phyloP scores from a whole-genome alignment of 2,888 invertebrate genomes.

The Spilarctia lutea region DNA sequence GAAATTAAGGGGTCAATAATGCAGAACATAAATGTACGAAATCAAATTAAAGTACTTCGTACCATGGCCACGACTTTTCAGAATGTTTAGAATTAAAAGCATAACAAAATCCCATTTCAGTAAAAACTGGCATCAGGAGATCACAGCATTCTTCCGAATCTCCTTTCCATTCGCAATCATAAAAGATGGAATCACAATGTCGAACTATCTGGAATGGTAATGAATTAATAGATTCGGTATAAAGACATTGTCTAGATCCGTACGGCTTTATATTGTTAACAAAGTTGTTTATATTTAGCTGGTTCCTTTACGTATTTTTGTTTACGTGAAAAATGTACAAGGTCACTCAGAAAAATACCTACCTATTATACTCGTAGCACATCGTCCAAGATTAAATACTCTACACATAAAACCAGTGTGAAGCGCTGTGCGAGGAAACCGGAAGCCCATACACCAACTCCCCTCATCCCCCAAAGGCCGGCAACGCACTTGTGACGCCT shows the following conservation, averaged over 20 bases:
- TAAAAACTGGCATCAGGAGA: conserved; percentile 89
- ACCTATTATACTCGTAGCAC: too few species aligned
- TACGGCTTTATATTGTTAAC: too few species aligned
- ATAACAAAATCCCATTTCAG: conserved; percentile 92
- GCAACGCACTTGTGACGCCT: too few species aligned
- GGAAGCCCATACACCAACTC: too few species aligned
- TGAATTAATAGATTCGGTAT: background rate
- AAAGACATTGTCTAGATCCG: background rate
- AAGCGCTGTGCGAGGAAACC: too few species aligned
- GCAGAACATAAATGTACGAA: background rate
- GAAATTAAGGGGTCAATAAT: background rate
- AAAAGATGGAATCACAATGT: conserved; percentile 87
- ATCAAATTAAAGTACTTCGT: conserved; percentile 9
- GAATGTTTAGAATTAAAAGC: conserved; percentile 89
- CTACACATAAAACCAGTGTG: background rate
- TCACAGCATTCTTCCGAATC: conserved; percentile 89
- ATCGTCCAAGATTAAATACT: too few species aligned
- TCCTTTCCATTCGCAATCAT: conserved; percentile 89
- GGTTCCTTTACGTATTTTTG: background rate
- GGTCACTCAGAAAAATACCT: too few species aligned
- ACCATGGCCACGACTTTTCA: conserved; percentile 86
- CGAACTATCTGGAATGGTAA: conserved; percentile 82
- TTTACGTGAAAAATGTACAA: too few species aligned
- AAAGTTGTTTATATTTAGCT: too few species aligned
- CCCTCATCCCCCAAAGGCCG: too few species aligned